Conservation (phyloP, 2,888 invertebrate species). For the Nomada ferruginata region DNA sequence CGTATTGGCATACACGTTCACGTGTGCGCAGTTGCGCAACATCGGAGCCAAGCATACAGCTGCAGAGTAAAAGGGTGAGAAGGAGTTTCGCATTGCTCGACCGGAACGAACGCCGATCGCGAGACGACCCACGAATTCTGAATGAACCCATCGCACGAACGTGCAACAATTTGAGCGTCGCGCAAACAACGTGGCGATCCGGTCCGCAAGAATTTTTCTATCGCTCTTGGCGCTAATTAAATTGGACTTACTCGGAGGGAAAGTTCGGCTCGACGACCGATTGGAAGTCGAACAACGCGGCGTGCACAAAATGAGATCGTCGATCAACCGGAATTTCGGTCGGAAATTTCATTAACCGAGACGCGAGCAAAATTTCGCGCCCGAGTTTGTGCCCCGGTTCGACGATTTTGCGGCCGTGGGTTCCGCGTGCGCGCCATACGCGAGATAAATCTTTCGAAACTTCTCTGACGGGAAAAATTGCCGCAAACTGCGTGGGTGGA, state of each 20-base stretch:
- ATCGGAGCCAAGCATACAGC: slow-evolving; percentile 12
- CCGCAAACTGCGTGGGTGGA: slow-evolving; percentile 31
- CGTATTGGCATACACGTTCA: slow-evolving; percentile 43
- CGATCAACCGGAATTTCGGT: slow-evolving; percentile 38
- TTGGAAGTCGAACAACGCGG: slow-evolving; percentile 16
- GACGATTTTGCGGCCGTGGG: too few species aligned
- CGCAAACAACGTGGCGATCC: background rate
- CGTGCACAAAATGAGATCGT: slow-evolving; percentile 47
- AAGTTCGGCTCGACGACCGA: background rate
- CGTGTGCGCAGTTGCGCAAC: slow-evolving; percentile 56
- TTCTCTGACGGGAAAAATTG: background rate
- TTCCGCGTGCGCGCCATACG: too few species aligned
- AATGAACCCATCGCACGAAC: slow-evolving; percentile 52
- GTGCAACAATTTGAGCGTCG: slow-evolving; percentile 31
- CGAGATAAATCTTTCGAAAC: background rate
- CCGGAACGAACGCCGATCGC: slow-evolving; percentile 46
- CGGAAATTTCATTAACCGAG: slow-evolving; percentile 40
- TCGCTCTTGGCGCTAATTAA: too few species aligned
- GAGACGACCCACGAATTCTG: slow-evolving; percentile 53
- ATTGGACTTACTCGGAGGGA: too few species aligned
- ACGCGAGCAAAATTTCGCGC: slow-evolving; percentile 14
- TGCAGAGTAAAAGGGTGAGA: slow-evolving; percentile 8
- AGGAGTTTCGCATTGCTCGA: slow-evolving; percentile 23
- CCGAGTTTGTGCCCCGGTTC: background rate
- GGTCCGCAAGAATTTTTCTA: too few species aligned